Base-by-base conservation (phyloP, 1,140 invertebrate species). In the Conopomorpha cramerella region DNA sequence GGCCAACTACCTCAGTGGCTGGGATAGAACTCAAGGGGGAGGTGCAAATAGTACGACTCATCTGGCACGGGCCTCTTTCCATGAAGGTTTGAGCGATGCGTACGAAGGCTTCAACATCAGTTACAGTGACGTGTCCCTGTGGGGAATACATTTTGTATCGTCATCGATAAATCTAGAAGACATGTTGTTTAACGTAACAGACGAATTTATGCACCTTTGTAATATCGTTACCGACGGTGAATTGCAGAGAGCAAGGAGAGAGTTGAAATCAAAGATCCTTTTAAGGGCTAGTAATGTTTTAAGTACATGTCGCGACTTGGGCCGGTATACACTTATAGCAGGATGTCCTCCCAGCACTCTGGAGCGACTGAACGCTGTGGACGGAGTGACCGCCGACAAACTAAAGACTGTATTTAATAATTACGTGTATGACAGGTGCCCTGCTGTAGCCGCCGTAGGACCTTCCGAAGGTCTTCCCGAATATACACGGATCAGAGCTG, bases 271-370 rank as follows among this genome's bases (percentile, higher is more conserved):
- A 3, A 45, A 55, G 27, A 27, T 91, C 60, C 65, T 89, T 1
- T 79, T 88, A 7, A 83, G 87, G 43, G 57, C 90, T 26, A 86
- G 89, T 57, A 89, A 90, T 1, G 84, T 87, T 2, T 89, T 89
- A 1, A 85, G 87, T 8, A 82, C 91, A 33, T 91, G 88, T 74
- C 86, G 90, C 59, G 89, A 93, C 57, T 88, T 93, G 54, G 91
- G 91, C 4, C 77, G 85, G 43, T 89, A 93, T 71, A 82, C 92
- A 61, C 66, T 92, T 27, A 88, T 86, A 52, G 89, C 86, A 51
- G 82, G 82, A 12, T 64, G 85, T 26, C 67, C 89, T 44, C 82
- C 87, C 39, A 84, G 86, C 16, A n/a, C n/a, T n/a, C 43, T 88
- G 8, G 64, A 78, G 34, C 86, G 90, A 53, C 53, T 90, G 33